Evolutionary conservation across 2,888 invertebrate species (phyloP).

Genomic region (Drosophila barbarae): DNA sequence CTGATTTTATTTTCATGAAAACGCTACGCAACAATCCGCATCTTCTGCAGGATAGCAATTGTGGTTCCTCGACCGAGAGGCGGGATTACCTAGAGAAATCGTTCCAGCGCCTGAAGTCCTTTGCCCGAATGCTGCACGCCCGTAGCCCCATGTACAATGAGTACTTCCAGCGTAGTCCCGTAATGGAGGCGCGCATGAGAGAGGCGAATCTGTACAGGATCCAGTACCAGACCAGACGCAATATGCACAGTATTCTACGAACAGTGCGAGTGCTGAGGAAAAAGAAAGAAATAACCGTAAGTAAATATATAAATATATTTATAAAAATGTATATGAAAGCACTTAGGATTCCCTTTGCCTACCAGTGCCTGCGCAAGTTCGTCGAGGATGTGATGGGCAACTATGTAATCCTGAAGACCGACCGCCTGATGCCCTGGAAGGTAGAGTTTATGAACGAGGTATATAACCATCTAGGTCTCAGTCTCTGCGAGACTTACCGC

Average conservation of each 20-base stretch:
- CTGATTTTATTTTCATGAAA: conserved; percentile 52
- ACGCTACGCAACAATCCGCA: conserved; percentile 41
- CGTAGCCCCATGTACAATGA: conserved; percentile 66
- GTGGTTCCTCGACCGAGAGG: conserved; percentile 18
- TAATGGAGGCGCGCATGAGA: conserved; percentile 14
- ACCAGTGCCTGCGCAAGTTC: conserved; percentile 50
- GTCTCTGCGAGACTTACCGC: conserved; percentile 46
- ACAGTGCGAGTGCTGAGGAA: conserved; percentile 43
- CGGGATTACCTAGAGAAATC: conserved; percentile 13
- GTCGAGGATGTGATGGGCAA: conserved; percentile 60
- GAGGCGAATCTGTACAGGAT: conserved; percentile 53
- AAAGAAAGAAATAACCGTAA: conserved; percentile 36
- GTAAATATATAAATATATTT: not conserved
- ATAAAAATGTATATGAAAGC: not conserved
- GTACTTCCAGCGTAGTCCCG: conserved; percentile 8
- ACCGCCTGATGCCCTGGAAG: conserved; percentile 65
- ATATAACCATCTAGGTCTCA: conserved; percentile 62
- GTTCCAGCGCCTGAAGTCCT: conserved; percentile 36
- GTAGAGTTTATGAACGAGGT: conserved; percentile 65
- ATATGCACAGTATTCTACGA: conserved; percentile 55
- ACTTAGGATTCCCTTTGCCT: not conserved
- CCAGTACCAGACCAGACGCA: conserved; percentile 63
- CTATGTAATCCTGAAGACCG: conserved; percentile 60
- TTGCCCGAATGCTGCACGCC: conserved; percentile 57
- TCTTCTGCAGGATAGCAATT: conserved; percentile 24